Base-by-base conservation (phyloP, 2,888 invertebrate species). In the Perizoma flavofasciatum region DNA sequence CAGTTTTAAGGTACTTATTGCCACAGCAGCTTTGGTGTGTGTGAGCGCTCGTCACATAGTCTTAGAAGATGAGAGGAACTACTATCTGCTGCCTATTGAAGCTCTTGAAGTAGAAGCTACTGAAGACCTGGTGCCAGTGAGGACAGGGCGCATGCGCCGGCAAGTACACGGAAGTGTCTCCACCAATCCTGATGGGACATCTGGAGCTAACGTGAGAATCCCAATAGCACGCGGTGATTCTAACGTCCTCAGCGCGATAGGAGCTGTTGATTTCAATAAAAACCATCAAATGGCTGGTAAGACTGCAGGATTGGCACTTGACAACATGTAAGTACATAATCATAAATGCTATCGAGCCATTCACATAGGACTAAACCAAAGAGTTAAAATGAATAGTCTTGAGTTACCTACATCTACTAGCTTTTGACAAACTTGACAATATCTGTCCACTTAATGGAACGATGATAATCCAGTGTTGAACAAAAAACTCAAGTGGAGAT, bases 301-400 rank as follows among this genome's bases (percentile, higher is more conserved):
- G 37, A 75, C 77, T 5, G 74, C 72, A 51, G 85, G 85, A 9
- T 10, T 85, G 57, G 76, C 80, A 2, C 67, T 77, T 0, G 80
- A 85, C 43, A 81, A 83, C 60, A 65, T 69, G 84, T 85, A 66
- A 82, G 84, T 78, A 54, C 43, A 45, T 47, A 9, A 32, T 34
- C 5, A 10, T 35, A 4, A 7, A 11, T 5, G 5, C 33, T 11
- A 37, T 37, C 10, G 8, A 10, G 11, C 10, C 5, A 5, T 5
- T n/a, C 5, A 22, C 34, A n/a, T 47, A 34, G 4, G 22, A 22
- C 22, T 22, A 1, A 1, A 22, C 22, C 22, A 22, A 22, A 22
- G 22, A 22, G 3, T 22, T 3, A 22, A 1, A 22, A 22, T 22
- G 3, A 22, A 22, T 3, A 3, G 22, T 22, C 22, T 22, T 22